These are phyloP conservation scores for Andrena hattorfiana DNA, from an alignment of 2,888 invertebrate species.

Conservation along the genomic window DNA sequence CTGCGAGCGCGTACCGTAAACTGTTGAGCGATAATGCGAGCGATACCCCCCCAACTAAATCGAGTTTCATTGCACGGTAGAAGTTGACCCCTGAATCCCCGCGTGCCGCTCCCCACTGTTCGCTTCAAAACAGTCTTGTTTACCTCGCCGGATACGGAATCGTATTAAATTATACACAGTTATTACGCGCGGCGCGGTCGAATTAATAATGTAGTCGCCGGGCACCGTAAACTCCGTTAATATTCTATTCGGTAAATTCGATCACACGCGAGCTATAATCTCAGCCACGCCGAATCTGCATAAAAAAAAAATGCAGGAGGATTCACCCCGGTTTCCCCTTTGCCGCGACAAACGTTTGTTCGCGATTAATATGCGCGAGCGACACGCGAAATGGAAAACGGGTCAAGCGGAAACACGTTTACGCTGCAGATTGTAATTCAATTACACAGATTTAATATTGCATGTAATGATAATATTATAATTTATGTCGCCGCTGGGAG, in stretches of 20 bases:
- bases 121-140: conserved; percentile 54
- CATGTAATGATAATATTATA: background rate
- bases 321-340: background rate
- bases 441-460: background rate
- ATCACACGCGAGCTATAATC: conserved; percentile 34
- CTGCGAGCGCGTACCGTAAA: conserved; percentile 25
- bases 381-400: background rate
- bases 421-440: background rate
- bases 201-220: conserved; percentile 58
- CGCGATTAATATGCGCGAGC: conserved; percentile 14
- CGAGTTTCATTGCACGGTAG: conserved; percentile 31
- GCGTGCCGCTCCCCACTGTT: conserved; percentile 25
- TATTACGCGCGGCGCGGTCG: conserved; percentile 49
- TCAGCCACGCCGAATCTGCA: conserved; percentile 7
- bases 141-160: conserved; percentile 32
- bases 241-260: conserved; percentile 55
- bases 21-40: conserved; percentile 25
- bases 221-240: conserved; percentile 52
- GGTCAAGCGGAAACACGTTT: background rate
- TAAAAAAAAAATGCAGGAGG: conserved; percentile 16
- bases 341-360: conserved; percentile 8
- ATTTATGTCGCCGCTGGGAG: background rate
- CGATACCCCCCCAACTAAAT: conserved; percentile 51
- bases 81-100: conserved; percentile 42
- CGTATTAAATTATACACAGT: conserved; percentile 65